These are phyloP conservation scores for Ciconia maguari DNA, from an alignment of 2,113 vertebrate genomes.

Conservation along the genomic window DNA sequence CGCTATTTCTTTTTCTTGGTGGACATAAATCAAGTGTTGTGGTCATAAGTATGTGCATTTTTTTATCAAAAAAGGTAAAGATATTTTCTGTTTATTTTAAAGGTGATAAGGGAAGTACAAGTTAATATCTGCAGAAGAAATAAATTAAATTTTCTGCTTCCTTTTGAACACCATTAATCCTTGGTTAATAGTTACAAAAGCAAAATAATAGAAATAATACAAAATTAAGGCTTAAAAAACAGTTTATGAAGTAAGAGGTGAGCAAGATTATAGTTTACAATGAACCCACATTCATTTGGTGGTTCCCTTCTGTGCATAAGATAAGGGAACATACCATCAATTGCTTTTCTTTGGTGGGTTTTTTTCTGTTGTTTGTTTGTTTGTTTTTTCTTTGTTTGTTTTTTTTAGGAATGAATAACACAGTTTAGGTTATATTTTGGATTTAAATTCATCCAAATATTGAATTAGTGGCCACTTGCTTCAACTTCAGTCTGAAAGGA, in stretches of 20 bases:
- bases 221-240: not conserved
- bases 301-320: not conserved
- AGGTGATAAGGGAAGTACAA: not conserved
- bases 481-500: not conserved
- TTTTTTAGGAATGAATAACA: not conserved
- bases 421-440: not conserved
- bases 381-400: not conserved
- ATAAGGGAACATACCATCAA: not conserved
- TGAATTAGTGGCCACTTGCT: not conserved
- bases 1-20: not conserved
- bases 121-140: not conserved
- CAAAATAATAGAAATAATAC: not conserved
- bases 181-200: not conserved
- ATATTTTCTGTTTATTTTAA: not conserved
- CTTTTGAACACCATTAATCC: not conserved
- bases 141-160: not conserved
- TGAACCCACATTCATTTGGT: not conserved
- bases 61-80: not conserved
- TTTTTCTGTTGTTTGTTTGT: not conserved
- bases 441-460: not conserved
- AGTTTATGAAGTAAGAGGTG: not conserved
- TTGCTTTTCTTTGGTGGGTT: not conserved
- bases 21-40: not conserved
- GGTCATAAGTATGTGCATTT: accelerated
- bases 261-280: not conserved